phyloP scores from a whole-genome alignment of 1,140 invertebrate genomes.

The Metaphire vulgaris region DNA sequence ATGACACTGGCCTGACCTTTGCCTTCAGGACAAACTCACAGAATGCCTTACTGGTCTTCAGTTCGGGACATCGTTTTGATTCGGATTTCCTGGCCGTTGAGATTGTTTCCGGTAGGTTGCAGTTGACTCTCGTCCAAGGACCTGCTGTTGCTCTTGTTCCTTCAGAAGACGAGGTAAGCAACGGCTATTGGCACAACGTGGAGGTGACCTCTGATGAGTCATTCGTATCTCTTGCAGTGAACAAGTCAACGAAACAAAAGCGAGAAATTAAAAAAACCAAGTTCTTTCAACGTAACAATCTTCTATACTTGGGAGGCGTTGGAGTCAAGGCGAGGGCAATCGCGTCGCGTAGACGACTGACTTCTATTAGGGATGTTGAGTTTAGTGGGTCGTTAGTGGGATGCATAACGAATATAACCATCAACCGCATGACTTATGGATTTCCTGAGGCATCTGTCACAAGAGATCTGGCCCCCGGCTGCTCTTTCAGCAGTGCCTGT shows the following conservation, averaged over 20 bases:
- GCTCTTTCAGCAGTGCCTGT: neutral
- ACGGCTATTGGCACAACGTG: conserved; percentile 79
- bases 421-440: neutral
- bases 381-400: neutral
- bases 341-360: conserved; percentile 65
- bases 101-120: conserved; percentile 58
- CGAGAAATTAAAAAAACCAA: conserved; percentile 62
- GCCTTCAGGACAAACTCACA: conserved; percentile 72
- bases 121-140: conserved; percentile 66
- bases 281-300: conserved; percentile 72
- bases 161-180: conserved; percentile 60
- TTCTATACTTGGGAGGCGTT: conserved; percentile 76
- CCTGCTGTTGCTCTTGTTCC: conserved; percentile 59
- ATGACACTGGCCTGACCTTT: conserved; percentile 57
- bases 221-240: conserved; percentile 64
- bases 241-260: conserved; percentile 58
- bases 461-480: neutral
- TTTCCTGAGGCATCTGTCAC: neutral
- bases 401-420: neutral
- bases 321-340: conserved; percentile 68
- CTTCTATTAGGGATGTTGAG: conserved; percentile 30
- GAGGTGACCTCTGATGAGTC: conserved; percentile 60
- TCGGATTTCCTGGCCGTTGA: conserved; percentile 80
- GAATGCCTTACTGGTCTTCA: conserved; percentile 74
- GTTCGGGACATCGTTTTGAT: conserved; percentile 36